Base-by-base conservation (phyloP, 2,888 invertebrate genomes). In the Amblyjoppa fuscipennis region DNA sequence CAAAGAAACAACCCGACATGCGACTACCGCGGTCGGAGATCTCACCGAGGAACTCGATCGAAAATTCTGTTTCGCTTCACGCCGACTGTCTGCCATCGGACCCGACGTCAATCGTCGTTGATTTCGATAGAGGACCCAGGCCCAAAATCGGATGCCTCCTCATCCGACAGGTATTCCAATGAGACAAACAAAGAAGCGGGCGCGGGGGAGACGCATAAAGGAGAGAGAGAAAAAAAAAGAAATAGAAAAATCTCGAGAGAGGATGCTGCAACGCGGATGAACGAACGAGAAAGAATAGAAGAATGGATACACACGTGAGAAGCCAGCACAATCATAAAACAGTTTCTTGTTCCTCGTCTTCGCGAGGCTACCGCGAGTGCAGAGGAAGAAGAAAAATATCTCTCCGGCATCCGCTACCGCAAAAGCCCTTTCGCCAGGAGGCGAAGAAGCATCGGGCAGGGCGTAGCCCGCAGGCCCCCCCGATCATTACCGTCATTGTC, bases 401-500 rank as follows among this genome's bases (percentile, higher is more conserved):
- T 73, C 78, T 70, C 74, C 56, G 64, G 16, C 64, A 69, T 70
- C 76, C 75, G 83, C 69, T 78, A 78, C 74, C 79, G 82, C 82
- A 53, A 83, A 83, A 80, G 68, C 28, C 80, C 80, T 71, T 83
- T 83, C 69, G 77, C 68, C 79, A 59, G 6, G 70, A 77, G 69
- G 85, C 71, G 77, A 68, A 78, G 88, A 89, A 88, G 77, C 74
- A 84, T 87, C 83, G 86, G 90, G 87, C 90, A 91, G 92, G 93
- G 93, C 92, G 93, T 93, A 92, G 91, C 92, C 92, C 91, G 89
- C 91, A 90, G 91, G 90, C 91, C 88, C 82, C 76, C 51, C 34
- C 90, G 92, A 93, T 94, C 94, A 93, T 94, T 94, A 94, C 93
- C 91, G 91, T 93, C 93, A 94, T 94, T 94, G 93, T 94, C 90